These are phyloP conservation scores for Sphaeramia orbicularis DNA, from an alignment of 2,797 vertebrate genomes.

Conservation along the genomic window DNA sequence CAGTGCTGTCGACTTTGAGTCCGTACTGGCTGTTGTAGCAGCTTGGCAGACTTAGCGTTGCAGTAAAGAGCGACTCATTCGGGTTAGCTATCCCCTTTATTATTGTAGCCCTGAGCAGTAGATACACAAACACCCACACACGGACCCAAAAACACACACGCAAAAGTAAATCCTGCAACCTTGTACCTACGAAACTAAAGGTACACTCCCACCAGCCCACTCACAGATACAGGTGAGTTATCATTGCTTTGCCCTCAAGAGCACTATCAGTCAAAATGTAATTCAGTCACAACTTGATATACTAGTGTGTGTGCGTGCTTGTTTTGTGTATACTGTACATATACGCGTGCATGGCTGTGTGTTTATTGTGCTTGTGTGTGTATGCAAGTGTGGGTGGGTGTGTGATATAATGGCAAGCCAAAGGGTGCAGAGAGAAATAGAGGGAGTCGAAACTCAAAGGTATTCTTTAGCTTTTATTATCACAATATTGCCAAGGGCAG, in stretches of 20 bases:
- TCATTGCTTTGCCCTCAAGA: slow-evolving; percentile 82
- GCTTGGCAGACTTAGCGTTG: slow-evolving; percentile 41
- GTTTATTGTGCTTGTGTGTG: slow-evolving; percentile 6
- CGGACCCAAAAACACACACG: slow-evolving; percentile 19
- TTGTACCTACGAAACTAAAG: slow-evolving; percentile 64
- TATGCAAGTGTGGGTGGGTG: slow-evolving; percentile 36
- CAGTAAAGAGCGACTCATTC: slow-evolving; percentile 55
- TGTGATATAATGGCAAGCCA: slow-evolving; percentile 77
- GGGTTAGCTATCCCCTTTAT: slow-evolving; percentile 61
- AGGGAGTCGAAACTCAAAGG: slow-evolving; percentile 75
- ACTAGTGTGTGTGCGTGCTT: slow-evolving; percentile 57
- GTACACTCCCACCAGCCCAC: slow-evolving; percentile 28
- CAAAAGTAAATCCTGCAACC: slow-evolving; percentile 59
- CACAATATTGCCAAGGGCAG: slow-evolving; percentile 69
- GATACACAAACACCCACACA: slow-evolving; percentile 10
- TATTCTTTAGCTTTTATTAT: slow-evolving; percentile 83
- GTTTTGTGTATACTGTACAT: slow-evolving; percentile 48
- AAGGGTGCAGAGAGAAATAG: slow-evolving; percentile 75
- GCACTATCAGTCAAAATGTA: slow-evolving; percentile 83
- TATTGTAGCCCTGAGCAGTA: slow-evolving; percentile 63
- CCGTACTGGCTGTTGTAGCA: slow-evolving; percentile 37
- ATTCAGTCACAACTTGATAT: slow-evolving; percentile 82
- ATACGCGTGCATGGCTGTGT: slow-evolving; percentile 23
- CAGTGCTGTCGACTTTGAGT: slow-evolving; percentile 28
- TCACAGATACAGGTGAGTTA: slow-evolving; percentile 72